Conservation (phyloP, 2,113 vertebrate species). For the Pangasianodon gigas region DNA sequence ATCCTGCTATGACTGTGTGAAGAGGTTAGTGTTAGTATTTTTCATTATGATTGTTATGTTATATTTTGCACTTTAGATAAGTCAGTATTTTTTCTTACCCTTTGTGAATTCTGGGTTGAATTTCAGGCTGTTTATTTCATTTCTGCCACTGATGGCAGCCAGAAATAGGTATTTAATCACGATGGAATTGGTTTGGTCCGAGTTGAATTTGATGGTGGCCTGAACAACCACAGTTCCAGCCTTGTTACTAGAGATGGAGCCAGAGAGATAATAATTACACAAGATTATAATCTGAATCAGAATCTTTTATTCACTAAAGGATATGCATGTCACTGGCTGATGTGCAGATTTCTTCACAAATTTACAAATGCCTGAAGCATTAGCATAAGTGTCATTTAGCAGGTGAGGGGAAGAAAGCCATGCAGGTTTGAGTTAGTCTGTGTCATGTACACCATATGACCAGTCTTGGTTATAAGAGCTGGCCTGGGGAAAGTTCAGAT, state of each 20-base stretch:
- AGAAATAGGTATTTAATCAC: not conserved
- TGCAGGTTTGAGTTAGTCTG: not conserved
- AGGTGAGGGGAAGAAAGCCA: too few relatives aligned
- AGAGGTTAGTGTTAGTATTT: not conserved
- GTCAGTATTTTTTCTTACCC: conserved; percentile 39
- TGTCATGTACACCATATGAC: not conserved
- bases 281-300: not conserved
- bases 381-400: not conserved
- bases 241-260: conserved; percentile 42
- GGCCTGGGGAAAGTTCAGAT: not conserved
- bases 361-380: too few relatives aligned
- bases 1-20: not conserved
- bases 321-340: not conserved
- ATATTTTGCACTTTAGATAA: not conserved
- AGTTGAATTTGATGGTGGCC: conserved; percentile 47
- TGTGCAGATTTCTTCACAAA: too few relatives aligned
- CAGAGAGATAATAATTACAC: not conserved
- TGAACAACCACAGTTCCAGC: conserved; percentile 57
- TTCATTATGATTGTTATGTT: not conserved
- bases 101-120: conserved; percentile 46
- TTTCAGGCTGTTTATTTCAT: not conserved
- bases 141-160: rapidly evolving
- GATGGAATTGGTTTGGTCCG: rapidly evolving
- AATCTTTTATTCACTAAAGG: not conserved
- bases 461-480: not conserved